These are phyloP conservation scores for Tor tambroides DNA, from an alignment of 2,113 vertebrate species.

Conservation along the genomic window DNA sequence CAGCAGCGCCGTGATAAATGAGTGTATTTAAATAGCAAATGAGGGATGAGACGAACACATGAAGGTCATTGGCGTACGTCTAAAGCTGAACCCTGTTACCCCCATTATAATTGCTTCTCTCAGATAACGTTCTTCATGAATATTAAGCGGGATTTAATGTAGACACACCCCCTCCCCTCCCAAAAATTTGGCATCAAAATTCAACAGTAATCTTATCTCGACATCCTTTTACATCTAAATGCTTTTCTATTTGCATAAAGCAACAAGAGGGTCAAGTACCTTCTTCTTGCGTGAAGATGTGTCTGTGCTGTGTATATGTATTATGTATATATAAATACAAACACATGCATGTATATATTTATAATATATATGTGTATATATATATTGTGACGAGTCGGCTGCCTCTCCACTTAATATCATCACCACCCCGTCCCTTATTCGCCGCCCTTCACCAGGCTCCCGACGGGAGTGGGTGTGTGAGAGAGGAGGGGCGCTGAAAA, in stretches of 20 bases:
- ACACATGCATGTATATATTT: too few relatives aligned
- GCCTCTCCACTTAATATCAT: too few relatives aligned
- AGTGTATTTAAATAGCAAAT: constrained; percentile 57
- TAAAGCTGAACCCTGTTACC: constrained; percentile 18
- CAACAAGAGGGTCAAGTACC: neutral
- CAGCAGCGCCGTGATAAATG: constrained; percentile 50
- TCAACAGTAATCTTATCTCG: neutral
- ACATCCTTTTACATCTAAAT: neutral
- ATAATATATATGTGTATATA: too few relatives aligned
- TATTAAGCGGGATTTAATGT: constrained; percentile 31
- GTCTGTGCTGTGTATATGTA: too few relatives aligned
- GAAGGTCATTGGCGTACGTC: constrained; percentile 34
- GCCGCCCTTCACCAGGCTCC: too few relatives aligned
- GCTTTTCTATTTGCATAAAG: constrained; percentile 18
- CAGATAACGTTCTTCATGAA: constrained; percentile 48
- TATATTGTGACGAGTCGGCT: too few relatives aligned
- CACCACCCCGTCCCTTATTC: too few relatives aligned
- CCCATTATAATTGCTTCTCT: constrained; percentile 50
- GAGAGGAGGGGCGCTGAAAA: too few relatives aligned
- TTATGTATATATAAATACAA: too few relatives aligned
- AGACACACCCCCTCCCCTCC: neutral
- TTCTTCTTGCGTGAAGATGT: neutral
- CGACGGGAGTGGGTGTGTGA: too few relatives aligned
- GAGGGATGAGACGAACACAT: constrained; percentile 35
- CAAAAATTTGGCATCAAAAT: neutral